Evolutionary conservation across 1,140 invertebrate species (phyloP), one percentile per base, ranked within the genome.

Genomic region (Venustaconcha ellipsiformis): DNA sequence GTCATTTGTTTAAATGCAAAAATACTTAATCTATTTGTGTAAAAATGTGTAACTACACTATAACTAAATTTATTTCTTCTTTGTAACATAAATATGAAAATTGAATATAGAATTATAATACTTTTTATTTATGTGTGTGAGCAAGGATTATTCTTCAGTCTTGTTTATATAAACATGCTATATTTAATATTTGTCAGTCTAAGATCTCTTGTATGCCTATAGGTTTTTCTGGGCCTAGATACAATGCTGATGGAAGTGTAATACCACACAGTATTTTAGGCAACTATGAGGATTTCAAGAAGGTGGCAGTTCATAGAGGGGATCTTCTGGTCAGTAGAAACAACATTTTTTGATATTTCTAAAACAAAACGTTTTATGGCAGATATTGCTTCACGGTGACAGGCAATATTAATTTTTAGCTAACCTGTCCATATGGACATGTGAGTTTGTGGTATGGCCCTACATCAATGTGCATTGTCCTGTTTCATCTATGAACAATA

Each of bases 251-350:
- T 65, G 89, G 89, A 1, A 74, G 83, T 68, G 84, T 89, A 8
- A 81, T 90, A 26, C 78, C 84, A 8, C 81, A 90, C 77, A 90
- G 89, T 73, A 86, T 90, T 66, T 83, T 90, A 23, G 89, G 89
- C 18, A 82, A 73, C 59, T 86, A 87, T 59, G 86, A 88, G n/a
- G 88, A 90, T 6, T 90, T 83, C 78, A 82, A 82, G 67, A 77
- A 74, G 57, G 84, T 85, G 65, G 87, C 88, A 15, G 66, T 82
- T 11, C 70, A 72, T 59, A 75, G 80, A 64, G 88, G 88, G 64
- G 85, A 88, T 37, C 68, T 87, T n/a, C 68, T 85, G 72, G 87
- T 88, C 72, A 75, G 76, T 72, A n/a, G 6, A 23, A 11, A 15
- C 20, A 67, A 67, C 1, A 18, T 18, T 2, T 67, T 18, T 20